A percentile compares a stretch with the other conserved stretches of the same genome.
Evolutionary conservation across 2,888 invertebrate species (phyloP).

Genomic region (Cerastoderma edule): DNA sequence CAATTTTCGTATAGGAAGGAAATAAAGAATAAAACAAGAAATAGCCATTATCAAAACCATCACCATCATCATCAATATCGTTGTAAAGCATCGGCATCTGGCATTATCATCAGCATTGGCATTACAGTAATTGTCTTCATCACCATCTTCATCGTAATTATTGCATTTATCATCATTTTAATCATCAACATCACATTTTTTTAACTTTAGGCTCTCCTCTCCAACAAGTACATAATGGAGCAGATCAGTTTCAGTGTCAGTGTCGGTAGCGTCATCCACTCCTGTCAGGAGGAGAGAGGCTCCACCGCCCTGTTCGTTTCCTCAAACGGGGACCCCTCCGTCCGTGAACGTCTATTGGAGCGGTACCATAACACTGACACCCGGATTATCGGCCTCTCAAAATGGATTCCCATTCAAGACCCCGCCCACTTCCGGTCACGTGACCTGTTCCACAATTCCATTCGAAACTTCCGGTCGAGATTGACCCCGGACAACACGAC

Average conservation of each 20-base stretch:
- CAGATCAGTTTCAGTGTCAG: slow-evolving; percentile 67
- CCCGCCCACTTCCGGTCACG: slow-evolving; percentile 34
- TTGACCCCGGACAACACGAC: slow-evolving; percentile 43
- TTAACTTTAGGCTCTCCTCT: slow-evolving; percentile 30
- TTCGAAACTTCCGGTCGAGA: slow-evolving; percentile 34
- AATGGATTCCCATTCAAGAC: slow-evolving; percentile 32
- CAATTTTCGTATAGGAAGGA: no score
- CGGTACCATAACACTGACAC: slow-evolving; percentile 48
- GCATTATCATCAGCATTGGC: no score
- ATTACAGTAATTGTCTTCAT: no score
- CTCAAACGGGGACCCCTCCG: slow-evolving; percentile 49
- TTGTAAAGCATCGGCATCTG: no score
- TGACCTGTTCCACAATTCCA: slow-evolving; percentile 18
- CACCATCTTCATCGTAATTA: no score
- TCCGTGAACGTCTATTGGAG: slow-evolving; percentile 32
- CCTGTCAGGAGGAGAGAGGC: slow-evolving; percentile 72
- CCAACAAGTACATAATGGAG: slow-evolving; percentile 28
- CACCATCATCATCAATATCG: no score
- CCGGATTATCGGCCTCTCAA: slow-evolving; percentile 35
- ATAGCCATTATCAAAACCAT: no score
- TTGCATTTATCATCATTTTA: no score
- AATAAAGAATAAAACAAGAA: no score
- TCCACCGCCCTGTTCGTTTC: slow-evolving; percentile 70
- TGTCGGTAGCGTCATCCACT: slow-evolving; percentile 66
- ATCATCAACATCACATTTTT: no score